These are phyloP conservation scores for Nannoperca obscura DNA, from an alignment of 2,797 vertebrate species.

Conservation along the genomic window DNA sequence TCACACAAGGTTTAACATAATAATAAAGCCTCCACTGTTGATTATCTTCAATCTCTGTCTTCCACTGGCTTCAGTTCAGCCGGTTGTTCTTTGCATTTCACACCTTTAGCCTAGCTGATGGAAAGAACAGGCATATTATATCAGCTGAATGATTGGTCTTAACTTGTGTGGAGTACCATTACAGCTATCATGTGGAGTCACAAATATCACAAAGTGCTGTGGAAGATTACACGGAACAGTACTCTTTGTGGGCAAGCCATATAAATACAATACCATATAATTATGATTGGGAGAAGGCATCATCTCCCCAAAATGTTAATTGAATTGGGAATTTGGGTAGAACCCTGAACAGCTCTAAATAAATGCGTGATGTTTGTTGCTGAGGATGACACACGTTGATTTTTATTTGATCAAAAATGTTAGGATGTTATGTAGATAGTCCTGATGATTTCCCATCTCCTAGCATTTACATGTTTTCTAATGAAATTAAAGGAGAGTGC, in stretches of 20 bases:
- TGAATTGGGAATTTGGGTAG: constrained; percentile 63
- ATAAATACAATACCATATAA: constrained; percentile 67
- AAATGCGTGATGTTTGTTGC: constrained; percentile 34
- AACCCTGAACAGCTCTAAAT: constrained; percentile 41
- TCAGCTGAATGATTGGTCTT: constrained; percentile 58
- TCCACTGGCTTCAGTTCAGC: constrained; percentile 28
- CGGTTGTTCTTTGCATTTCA: constrained; percentile 43
- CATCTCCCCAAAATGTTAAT: constrained; percentile 66
- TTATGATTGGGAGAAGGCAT: constrained; percentile 60
- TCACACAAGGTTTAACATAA: constrained; percentile 57
- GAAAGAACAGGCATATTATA: constrained; percentile 54
- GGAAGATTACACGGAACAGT: constrained; percentile 59
- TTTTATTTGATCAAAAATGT: constrained; percentile 65
- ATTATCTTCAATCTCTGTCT: constrained; percentile 40
- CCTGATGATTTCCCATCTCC: constrained; percentile 34
- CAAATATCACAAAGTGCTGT: constrained; percentile 45
- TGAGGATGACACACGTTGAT: constrained; percentile 29
- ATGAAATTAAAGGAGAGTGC: constrained; percentile 58
- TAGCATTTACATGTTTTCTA: constrained; percentile 46
- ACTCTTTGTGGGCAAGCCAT: constrained; percentile 56
- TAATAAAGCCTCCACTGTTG: constrained; percentile 54
- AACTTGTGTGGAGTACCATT: constrained; percentile 51
- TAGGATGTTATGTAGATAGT: constrained; percentile 44
- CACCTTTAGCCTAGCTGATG: constrained; percentile 53
- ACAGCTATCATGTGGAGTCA: constrained; percentile 33